Evolutionary conservation across 2,113 vertebrate genomes (phyloP).

Genomic region (Sinosuthora webbiana): DNA sequence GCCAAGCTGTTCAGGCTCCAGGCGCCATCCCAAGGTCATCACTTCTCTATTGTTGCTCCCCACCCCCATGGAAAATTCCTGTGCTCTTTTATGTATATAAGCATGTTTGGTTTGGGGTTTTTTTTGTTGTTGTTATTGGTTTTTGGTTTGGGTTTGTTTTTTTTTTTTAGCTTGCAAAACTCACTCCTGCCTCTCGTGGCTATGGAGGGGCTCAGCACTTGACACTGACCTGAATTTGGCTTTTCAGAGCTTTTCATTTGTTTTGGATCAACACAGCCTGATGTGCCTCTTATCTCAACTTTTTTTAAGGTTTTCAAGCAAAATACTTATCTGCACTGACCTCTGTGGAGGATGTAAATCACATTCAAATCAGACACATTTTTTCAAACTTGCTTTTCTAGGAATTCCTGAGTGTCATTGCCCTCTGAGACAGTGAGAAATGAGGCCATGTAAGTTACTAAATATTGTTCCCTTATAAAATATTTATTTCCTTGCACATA

Average conservation of each 20-base stretch:
- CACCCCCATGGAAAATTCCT: conserved; percentile 67
- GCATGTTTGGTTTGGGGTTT: not conserved
- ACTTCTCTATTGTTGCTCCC: conserved; percentile 67
- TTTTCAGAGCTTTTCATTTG: not conserved
- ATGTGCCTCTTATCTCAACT: not conserved
- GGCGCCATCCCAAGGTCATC: conserved; percentile 78
- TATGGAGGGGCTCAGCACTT: not conserved
- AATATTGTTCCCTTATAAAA: not conserved
- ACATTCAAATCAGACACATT: not conserved
- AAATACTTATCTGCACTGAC: not conserved
- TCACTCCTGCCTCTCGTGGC: conserved; percentile 4
- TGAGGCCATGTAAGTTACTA: not conserved
- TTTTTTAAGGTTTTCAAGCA: not conserved
- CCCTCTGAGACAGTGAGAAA: conserved; percentile 1
- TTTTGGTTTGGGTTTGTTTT: not conserved
- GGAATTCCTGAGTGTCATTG: not conserved
- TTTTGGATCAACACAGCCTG: not conserved
- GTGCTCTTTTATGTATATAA: conserved; percentile 20
- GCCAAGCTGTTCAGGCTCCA: conserved; percentile 64
- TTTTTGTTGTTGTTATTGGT: not conserved
- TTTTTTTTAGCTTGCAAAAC: not conserved
- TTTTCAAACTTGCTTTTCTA: conserved; percentile 27
- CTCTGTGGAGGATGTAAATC: not conserved
- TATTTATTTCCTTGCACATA: not conserved
- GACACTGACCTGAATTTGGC: not conserved